Evolutionary conservation across 2,797 vertebrate genomes (phyloP).

Genomic region (Thunnus albacares): DNA sequence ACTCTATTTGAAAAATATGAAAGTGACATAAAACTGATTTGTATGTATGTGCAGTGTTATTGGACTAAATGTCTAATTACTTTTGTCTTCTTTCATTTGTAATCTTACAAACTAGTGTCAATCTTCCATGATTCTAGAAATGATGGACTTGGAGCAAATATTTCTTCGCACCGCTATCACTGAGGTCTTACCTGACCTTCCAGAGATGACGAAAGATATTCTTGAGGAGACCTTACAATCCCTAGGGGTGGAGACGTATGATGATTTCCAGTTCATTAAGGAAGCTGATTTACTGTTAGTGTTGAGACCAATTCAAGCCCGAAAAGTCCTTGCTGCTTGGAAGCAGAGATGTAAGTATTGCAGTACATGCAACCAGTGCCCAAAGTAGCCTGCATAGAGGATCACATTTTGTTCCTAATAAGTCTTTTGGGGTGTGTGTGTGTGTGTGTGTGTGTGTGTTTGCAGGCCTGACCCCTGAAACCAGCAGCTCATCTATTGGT

Average conservation of each 20-base stretch:
- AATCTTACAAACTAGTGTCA: too few species aligned
- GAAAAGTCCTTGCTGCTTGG: slow-evolving; percentile 52
- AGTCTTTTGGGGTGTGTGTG: background rate
- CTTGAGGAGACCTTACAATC: background rate
- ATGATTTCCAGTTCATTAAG: slow-evolving; percentile 50
- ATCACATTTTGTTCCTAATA: background rate
- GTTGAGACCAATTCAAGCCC: slow-evolving; percentile 54
- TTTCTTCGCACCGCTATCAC: background rate
- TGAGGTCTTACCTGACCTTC: slow-evolving; percentile 6
- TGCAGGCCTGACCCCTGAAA: slow-evolving; percentile 37
- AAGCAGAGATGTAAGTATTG: slow-evolving; percentile 24
- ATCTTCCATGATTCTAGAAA: too few species aligned
- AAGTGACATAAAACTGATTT: too few species aligned
- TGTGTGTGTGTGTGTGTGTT: slow-evolving; percentile 27
- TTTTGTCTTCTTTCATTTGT: too few species aligned
- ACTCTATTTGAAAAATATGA: too few species aligned
- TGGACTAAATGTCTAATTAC: too few species aligned
- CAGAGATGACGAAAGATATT: background rate
- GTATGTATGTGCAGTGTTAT: too few species aligned
- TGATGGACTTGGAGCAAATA: too few species aligned
- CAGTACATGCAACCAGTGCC: background rate
- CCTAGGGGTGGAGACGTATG: slow-evolving; percentile 15
- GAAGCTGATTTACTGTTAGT: slow-evolving; percentile 50
- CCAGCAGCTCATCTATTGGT: slow-evolving; percentile 28
- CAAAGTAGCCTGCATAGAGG: slow-evolving; percentile 21